Conservation (phyloP, 2,888 invertebrate genomes). For the Eumacrocentrus americanus region DNA sequence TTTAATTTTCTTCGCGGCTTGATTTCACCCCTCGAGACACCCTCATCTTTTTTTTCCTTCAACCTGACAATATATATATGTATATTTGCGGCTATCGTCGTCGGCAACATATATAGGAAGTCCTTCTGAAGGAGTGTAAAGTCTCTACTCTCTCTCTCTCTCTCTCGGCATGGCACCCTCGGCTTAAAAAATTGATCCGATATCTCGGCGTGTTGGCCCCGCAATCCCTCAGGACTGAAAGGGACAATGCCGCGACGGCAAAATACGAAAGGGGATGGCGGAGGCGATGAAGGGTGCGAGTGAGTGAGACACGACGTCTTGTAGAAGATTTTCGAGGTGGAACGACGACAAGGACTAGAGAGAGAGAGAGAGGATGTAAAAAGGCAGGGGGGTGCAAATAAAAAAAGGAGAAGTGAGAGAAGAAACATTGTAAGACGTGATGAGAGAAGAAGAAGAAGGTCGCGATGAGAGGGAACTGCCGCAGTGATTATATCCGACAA, state of each 20-base stretch:
- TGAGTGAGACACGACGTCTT: slow-evolving; percentile 8
- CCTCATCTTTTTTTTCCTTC: slow-evolving; percentile 23
- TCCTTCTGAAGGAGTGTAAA: slow-evolving; percentile 54
- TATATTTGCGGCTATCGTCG: slow-evolving; percentile 23
- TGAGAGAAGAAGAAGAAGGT: slow-evolving; percentile 32
- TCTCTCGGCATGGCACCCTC: too few relatives aligned
- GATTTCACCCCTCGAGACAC: slow-evolving; percentile 50
- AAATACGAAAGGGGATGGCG: slow-evolving; percentile 21
- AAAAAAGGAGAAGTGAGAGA: slow-evolving; percentile 28
- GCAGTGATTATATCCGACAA: slow-evolving; percentile 58
- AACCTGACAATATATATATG: slow-evolving; percentile 20
- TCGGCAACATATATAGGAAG: slow-evolving; percentile 9
- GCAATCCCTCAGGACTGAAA: slow-evolving; percentile 56
- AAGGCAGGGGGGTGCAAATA: slow-evolving; percentile 21
- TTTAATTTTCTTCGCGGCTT: slow-evolving; percentile 62
- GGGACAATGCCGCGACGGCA: slow-evolving; percentile 53
- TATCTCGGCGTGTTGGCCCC: slow-evolving; percentile 59
- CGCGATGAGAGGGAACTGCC: slow-evolving; percentile 35
- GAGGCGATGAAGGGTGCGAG: slow-evolving; percentile 29
- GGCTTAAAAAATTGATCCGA: slow-evolving; percentile 63
- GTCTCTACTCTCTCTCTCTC: too few relatives aligned
- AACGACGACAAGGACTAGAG: slow-evolving; percentile 16
- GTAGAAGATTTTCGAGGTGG: slow-evolving; percentile 27
- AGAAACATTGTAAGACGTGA: slow-evolving; percentile 12
- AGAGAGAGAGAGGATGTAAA: slow-evolving; percentile 22